phyloP scores from a whole-genome alignment of 2,113 vertebrate species.

The Gila orcuttii region DNA sequence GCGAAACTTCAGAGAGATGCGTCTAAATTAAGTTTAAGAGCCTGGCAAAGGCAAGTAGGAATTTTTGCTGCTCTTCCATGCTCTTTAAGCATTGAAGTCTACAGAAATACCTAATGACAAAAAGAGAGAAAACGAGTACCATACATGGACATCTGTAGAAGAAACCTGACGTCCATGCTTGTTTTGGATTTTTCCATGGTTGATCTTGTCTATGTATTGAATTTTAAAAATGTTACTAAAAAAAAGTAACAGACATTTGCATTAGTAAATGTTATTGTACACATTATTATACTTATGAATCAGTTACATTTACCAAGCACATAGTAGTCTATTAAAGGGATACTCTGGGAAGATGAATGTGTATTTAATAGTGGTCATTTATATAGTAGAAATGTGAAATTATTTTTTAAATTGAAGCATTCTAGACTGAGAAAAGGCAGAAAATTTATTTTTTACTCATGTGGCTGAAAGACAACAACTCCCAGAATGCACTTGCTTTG shows the following conservation, averaged over 20 bases:
- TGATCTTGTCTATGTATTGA: background rate
- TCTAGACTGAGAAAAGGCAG: too few species aligned
- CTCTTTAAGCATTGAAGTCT: background rate
- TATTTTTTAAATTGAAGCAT: too few species aligned
- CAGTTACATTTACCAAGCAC: background rate
- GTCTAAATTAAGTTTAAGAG: background rate
- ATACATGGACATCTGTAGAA: background rate
- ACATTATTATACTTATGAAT: background rate
- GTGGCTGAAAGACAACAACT: too few species aligned
- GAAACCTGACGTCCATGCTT: background rate
- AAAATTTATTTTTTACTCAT: too few species aligned
- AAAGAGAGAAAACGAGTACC: background rate
- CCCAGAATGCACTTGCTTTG: too few species aligned
- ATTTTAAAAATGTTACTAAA: background rate
- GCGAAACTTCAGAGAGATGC: slow-evolving; percentile 40
- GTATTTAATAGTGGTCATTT: too few species aligned
- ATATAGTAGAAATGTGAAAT: too few species aligned
- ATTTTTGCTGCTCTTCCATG: background rate
- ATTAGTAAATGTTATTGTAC: background rate
- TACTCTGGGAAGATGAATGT: too few species aligned
- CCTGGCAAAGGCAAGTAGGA: background rate
- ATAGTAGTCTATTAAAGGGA: background rate
- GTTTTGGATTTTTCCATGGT: background rate
- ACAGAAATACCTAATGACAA: background rate
- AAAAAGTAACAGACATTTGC: background rate